Evolutionary conservation across 2,113 vertebrate genomes (phyloP).

Genomic region (Hemicordylus capensis): DNA sequence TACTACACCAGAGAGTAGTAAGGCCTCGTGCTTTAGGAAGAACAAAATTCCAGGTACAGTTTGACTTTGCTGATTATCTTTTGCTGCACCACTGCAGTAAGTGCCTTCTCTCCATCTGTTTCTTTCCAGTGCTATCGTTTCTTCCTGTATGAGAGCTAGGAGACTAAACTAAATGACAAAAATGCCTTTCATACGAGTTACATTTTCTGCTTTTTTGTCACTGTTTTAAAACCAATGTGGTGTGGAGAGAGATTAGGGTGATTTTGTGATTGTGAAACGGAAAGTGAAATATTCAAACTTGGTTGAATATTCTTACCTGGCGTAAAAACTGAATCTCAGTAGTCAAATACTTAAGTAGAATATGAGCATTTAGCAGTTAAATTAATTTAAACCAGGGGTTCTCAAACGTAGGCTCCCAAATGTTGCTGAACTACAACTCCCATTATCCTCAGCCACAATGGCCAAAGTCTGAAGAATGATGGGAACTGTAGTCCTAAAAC

Average conservation of each 20-base stretch:
- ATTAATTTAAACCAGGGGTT: neutral
- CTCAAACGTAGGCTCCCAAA: no score
- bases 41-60: neutral
- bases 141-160: neutral
- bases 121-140: neutral
- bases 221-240: neutral
- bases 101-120: slow-evolving; percentile 5
- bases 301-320: neutral
- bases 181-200: neutral
- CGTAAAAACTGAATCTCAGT: rapidly evolving
- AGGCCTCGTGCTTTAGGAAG: neutral
- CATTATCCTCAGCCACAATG: no score
- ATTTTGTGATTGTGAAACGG: neutral
- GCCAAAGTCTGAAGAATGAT: no score
- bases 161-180: neutral
- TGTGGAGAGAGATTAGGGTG: neutral
- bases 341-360: neutral
- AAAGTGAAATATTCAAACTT: neutral
- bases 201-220: neutral
- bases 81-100: neutral
- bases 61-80: slow-evolving; percentile 19
- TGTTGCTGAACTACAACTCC: no score
- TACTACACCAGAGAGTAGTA: neutral
- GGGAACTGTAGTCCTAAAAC: no score
- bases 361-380: neutral